These are phyloP conservation scores for Clarias magur DNA, from an alignment of 2,113 vertebrate species.

Conservation along the genomic window DNA sequence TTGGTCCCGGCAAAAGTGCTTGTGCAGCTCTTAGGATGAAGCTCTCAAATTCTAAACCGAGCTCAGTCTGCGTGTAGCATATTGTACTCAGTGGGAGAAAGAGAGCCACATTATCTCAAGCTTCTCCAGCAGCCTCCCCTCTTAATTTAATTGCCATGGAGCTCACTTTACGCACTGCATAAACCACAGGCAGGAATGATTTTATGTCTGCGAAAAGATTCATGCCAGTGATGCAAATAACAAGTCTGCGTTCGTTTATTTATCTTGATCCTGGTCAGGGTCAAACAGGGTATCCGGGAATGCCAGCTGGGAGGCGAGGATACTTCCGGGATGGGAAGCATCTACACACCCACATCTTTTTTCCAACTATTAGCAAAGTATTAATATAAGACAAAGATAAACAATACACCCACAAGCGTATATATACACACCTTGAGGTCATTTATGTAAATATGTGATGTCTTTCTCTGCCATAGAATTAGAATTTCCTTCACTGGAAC, in stretches of 20 bases:
- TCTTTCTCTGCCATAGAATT: background rate
- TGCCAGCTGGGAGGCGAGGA: background rate
- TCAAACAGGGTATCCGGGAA: background rate
- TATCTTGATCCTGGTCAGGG: background rate
- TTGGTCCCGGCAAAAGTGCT: conserved; percentile 25
- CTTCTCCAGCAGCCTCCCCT: conserved; percentile 21
- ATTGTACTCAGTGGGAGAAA: conserved; percentile 40
- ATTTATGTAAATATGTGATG: no score
- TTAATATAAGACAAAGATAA: background rate
- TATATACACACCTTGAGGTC: background rate
- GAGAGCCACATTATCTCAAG: conserved; percentile 42
- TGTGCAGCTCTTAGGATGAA: conserved; percentile 18
- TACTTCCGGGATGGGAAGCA: background rate
- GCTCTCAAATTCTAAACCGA: conserved; percentile 32
- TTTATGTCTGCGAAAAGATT: conserved; percentile 21
- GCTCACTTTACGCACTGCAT: conserved; percentile 47
- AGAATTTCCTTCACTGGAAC: background rate
- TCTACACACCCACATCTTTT: background rate
- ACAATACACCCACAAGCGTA: background rate
- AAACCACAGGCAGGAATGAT: conserved; percentile 28
- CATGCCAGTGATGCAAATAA: conserved; percentile 13
- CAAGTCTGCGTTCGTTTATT: background rate
- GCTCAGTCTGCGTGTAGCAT: conserved; percentile 32
- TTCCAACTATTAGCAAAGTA: background rate
- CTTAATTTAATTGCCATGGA: conserved; percentile 46